Evolutionary conservation across 1,140 invertebrate species (phyloP).

Genomic region (Heterodera schachtii): DNA sequence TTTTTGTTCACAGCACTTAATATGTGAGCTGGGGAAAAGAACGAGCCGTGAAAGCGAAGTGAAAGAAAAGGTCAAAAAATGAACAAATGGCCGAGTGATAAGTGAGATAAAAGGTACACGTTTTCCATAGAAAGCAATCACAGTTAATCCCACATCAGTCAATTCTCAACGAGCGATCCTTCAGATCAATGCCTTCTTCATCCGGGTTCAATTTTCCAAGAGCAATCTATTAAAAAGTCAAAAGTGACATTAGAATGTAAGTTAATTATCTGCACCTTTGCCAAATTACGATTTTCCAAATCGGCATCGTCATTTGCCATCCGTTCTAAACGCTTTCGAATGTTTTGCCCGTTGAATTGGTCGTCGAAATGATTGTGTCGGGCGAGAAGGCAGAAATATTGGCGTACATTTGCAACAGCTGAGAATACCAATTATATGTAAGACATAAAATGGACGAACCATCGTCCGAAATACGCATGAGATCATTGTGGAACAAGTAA

Average conservation of each 20-base stretch:
- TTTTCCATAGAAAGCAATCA: not conserved
- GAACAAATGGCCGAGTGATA: too few species aligned
- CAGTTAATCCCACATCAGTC: not conserved
- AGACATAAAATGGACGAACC: not conserved
- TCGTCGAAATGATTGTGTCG: slow-evolving; percentile 17
- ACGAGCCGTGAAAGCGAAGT: too few species aligned
- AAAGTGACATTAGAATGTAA: not conserved
- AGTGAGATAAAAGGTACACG: too few species aligned
- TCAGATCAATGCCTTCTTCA: slow-evolving; percentile 19
- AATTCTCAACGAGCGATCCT: slow-evolving; percentile 8
- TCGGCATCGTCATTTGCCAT: slow-evolving; percentile 27
- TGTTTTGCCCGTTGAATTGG: slow-evolving; percentile 13
- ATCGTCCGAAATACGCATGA: slow-evolving; percentile 34
- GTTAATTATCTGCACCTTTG: slow-evolving; percentile 10
- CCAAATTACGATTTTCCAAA: slow-evolving; percentile 23
- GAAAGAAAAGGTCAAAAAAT: too few species aligned
- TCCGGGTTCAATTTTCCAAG: slow-evolving; percentile 18
- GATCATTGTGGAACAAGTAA: slow-evolving; percentile 37
- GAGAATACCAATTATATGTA: not conserved
- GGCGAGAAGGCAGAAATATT: slow-evolving; percentile 36
- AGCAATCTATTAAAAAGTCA: slow-evolving; percentile 13
- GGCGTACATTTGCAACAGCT: slow-evolving; percentile 39
- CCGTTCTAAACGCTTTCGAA: slow-evolving; percentile 26
- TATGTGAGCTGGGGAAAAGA: not conserved
- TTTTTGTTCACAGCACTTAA: not conserved